phyloP scores from a whole-genome alignment of 2,888 invertebrate species.

The Entomobrya proxima region DNA sequence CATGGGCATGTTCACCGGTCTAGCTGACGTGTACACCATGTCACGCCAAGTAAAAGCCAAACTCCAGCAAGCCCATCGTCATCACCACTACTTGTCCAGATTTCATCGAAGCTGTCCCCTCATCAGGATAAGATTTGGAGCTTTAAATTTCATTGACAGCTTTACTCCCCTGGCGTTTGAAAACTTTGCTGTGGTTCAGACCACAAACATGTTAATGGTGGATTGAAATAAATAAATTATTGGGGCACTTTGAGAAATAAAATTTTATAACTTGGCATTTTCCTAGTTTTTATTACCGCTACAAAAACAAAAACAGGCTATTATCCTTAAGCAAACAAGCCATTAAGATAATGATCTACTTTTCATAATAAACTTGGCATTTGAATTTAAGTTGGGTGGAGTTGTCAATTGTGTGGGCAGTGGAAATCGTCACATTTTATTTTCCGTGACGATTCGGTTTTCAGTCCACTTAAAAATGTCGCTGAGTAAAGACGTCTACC shows the following conservation, averaged over 20 bases:
- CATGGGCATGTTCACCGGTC: slow-evolving; percentile 51
- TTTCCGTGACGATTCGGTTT: too few relatives aligned
- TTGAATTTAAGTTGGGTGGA: too few relatives aligned
- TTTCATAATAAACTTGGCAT: too few relatives aligned
- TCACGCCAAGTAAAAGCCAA: slow-evolving; percentile 23
- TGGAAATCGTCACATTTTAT: too few relatives aligned
- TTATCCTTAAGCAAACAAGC: too few relatives aligned
- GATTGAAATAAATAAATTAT: slow-evolving; percentile 13
- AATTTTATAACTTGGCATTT: too few relatives aligned
- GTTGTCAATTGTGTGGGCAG: too few relatives aligned
- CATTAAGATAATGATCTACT: too few relatives aligned
- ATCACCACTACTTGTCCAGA: slow-evolving; percentile 30
- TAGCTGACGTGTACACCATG: slow-evolving; percentile 36
- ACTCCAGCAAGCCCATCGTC: background rate
- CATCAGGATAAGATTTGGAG: slow-evolving; percentile 43
- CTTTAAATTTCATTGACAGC: slow-evolving; percentile 42
- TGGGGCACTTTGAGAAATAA: too few relatives aligned
- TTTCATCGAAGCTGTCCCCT: slow-evolving; percentile 16
- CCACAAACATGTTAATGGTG: slow-evolving; percentile 43
- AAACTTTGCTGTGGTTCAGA: slow-evolving; percentile 43
- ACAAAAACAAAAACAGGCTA: too few relatives aligned
- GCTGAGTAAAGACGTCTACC: slow-evolving; percentile 36
- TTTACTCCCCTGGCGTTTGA: slow-evolving; percentile 38
- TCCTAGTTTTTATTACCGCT: too few relatives aligned
- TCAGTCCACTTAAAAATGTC: background rate